These are phyloP conservation scores for Uria lomvia DNA, from an alignment of 2,113 vertebrate genomes.

Conservation along the genomic window DNA sequence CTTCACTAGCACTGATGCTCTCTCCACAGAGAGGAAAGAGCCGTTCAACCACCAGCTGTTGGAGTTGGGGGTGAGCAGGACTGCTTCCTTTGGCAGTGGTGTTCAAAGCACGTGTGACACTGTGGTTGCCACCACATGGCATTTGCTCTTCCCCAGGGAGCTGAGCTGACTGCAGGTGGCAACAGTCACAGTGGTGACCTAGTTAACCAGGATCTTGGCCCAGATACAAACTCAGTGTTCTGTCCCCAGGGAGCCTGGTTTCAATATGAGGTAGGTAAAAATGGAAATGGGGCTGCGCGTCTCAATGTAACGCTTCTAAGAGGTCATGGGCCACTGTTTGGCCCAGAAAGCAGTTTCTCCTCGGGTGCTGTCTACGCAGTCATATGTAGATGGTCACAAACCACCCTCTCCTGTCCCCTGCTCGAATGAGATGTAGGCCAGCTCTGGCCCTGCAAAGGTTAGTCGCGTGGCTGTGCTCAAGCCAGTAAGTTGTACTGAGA, in stretches of 20 bases:
- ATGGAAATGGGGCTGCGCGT: neutral
- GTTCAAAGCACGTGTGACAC: rapidly evolving
- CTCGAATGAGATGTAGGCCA: neutral
- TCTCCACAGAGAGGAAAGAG: neutral
- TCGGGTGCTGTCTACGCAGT: neutral
- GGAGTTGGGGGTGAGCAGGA: rapidly evolving
- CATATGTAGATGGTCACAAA: neutral
- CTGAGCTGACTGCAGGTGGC: neutral
- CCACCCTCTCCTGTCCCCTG: neutral
- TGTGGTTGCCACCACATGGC: neutral
- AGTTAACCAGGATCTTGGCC: neutral
- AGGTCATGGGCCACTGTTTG: neutral
- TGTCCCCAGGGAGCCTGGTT: neutral
- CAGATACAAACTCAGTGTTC: neutral
- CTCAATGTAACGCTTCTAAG: neutral
- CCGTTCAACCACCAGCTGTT: neutral
- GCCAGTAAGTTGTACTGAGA: neutral
- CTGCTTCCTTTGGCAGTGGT: neutral
- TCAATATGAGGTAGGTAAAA: neutral
- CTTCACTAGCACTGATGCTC: neutral
- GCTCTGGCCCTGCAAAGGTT: neutral
- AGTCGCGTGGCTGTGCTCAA: neutral
- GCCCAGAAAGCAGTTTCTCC: neutral
- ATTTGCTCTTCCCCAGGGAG: neutral
- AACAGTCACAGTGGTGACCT: neutral